Evolutionary conservation across 2,888 invertebrate genomes (phyloP), one percentile per base, ranked within the genome.

Genomic region (Brenthis daphne): DNA sequence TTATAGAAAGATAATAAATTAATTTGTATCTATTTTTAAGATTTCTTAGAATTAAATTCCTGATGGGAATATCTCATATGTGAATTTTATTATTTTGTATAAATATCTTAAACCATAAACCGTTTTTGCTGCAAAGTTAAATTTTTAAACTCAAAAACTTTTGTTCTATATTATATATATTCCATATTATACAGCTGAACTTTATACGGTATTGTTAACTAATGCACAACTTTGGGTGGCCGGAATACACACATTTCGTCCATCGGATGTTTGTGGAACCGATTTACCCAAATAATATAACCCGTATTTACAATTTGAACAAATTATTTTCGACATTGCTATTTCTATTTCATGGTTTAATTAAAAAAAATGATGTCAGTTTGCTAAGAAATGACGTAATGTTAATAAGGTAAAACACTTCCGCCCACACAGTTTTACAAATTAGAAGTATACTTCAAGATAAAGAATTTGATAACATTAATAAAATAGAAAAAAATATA

Each of bases 231-330:
- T 43, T 43, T 43, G 2, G 11, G 37, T 43, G 51, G 56, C 61
- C 67, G 61, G 37, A 55, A 61, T 51, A 14, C 14, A n/a, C 4
- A 13, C 24, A 20, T 37, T 33, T 12, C 60, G 50, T 43, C 6
- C 47, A 55, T 61, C 65, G 63, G 68, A 65, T 63, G 72, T 65
- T 55, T 72, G 63, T 69, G 58, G 57, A 64, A 61, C 61, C 16
- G 53, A 64, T 14, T 47, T 56, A 65, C 58, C 55, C 47, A 68
- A 70, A 66, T 69, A 66, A 73, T 73, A 65, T 51, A 6, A 3
- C 6, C 29, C 11, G n/a, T 37, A 6, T 53, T 61, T 50, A 50
- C 33, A 61, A 13, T 51, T 61, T n/a, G 12, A 53, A 16, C 4
- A 37, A 61, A 61, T 50, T 61, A n/a, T 29, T 29, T 48, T 11